Evolutionary conservation across 2,888 invertebrate species (phyloP).

Genomic region (Listrodromus nycthemerus): DNA sequence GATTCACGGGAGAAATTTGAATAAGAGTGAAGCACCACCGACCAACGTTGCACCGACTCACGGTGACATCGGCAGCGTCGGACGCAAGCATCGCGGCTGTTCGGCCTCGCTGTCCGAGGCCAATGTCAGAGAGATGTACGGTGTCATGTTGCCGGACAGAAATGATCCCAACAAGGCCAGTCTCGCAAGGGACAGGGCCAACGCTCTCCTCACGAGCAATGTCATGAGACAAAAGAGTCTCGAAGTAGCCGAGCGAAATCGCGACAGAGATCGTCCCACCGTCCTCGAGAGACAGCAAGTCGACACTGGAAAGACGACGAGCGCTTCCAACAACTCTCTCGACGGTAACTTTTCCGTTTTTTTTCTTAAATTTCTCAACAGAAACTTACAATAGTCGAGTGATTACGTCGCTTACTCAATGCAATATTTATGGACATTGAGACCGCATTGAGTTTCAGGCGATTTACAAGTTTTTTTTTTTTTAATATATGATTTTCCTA

Average conservation of each 20-base stretch:
- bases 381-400: too few species aligned
- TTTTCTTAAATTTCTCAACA: too few species aligned
- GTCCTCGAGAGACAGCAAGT: conserved; percentile 64
- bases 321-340: conserved; percentile 66
- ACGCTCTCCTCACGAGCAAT: conserved; percentile 73
- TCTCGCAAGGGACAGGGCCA: conserved; percentile 78
- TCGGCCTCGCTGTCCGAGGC: conserved; percentile 81
- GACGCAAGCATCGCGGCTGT: conserved; percentile 79
- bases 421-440: too few species aligned
- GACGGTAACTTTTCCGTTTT: conserved; percentile 54
- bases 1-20: conserved; percentile 76
- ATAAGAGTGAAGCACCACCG: conserved; percentile 70
- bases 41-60: conserved; percentile 67
- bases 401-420: too few species aligned
- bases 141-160: conserved; percentile 77
- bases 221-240: conserved; percentile 85
- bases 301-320: conserved; percentile 82
- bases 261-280: conserved; percentile 77
- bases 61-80: conserved; percentile 77
- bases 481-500: too few species aligned
- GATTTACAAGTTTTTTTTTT: too few species aligned
- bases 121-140: conserved; percentile 80
- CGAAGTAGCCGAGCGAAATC: conserved; percentile 85
- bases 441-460: too few species aligned
- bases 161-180: conserved; percentile 80